Conservation (phyloP, 2,113 vertebrate genomes). For the Heterotis niloticus region DNA sequence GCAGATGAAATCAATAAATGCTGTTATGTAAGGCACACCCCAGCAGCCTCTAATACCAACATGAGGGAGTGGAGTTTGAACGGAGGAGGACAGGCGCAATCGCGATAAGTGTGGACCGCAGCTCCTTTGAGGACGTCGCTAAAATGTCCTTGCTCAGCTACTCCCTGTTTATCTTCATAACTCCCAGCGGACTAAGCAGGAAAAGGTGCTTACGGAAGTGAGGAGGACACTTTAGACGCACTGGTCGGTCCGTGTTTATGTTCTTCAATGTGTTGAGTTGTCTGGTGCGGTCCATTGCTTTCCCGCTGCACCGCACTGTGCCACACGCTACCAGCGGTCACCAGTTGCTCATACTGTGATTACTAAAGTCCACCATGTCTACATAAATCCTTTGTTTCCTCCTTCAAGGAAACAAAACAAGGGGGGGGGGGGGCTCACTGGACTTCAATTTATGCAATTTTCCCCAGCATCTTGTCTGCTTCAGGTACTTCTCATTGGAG, state of each 20-base stretch:
- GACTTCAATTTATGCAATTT: neutral
- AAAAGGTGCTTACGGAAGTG: neutral
- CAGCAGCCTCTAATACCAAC: too few relatives aligned
- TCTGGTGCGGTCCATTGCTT: neutral
- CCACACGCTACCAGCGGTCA: neutral
- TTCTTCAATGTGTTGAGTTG: conserved; percentile 1
- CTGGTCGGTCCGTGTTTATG: neutral
- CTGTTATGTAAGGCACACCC: neutral
- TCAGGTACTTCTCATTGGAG: neutral
- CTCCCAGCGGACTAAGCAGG: neutral
- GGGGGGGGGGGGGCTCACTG: neutral
- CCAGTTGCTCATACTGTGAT: conserved; percentile 20
- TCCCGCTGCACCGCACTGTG: too few relatives aligned
- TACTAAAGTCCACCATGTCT: conserved; percentile 48
- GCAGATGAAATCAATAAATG: neutral
- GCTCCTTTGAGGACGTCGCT: neutral
- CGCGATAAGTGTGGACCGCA: neutral
- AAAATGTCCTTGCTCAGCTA: neutral
- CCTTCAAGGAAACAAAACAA: conserved; percentile 36
- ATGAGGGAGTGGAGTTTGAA: neutral
- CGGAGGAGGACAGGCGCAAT: neutral
- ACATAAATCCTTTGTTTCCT: conserved; percentile 32
- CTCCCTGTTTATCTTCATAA: neutral
- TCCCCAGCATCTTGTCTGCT: neutral
- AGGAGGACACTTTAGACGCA: neutral